Evolutionary conservation across 2,797 vertebrate species (phyloP).

Genomic region (Champsocephalus gunnari): DNA sequence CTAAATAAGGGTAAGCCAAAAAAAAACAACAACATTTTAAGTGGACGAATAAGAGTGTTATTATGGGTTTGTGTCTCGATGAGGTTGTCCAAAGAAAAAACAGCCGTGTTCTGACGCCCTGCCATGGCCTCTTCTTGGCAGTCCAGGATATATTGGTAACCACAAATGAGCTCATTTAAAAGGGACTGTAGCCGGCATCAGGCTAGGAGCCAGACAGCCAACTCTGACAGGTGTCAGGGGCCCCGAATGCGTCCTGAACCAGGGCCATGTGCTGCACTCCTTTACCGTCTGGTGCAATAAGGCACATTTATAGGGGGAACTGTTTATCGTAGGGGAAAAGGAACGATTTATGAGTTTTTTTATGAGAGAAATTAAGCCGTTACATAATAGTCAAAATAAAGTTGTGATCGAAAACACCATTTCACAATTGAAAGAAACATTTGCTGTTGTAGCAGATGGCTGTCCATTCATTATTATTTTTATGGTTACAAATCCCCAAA

Average conservation of each 20-base stretch:
- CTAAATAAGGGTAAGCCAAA: no score
- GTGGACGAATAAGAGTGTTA: constrained; percentile 6
- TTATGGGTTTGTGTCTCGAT: constrained; percentile 14
- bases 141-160: constrained; percentile 58
- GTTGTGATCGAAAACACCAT: neutral
- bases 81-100: constrained; percentile 25
- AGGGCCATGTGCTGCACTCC: constrained; percentile 18
- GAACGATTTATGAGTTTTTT: constrained; percentile 13
- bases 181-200: constrained; percentile 41
- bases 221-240: constrained; percentile 67
- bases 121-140: constrained; percentile 62
- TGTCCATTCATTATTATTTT: neutral
- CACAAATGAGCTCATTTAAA: constrained; percentile 80
- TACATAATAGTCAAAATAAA: neutral
- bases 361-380: neutral
- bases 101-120: constrained; percentile 22
- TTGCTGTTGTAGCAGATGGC: neutral
- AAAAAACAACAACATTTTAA: constrained; percentile 3
- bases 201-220: constrained; percentile 68
- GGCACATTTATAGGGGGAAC: constrained; percentile 7
- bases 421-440: neutral
- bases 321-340: constrained; percentile 10
- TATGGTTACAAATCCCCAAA: neutral
- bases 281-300: constrained; percentile 32
- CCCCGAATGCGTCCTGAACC: constrained; percentile 31